Evolutionary conservation across 1,140 invertebrate genomes (phyloP), one percentile per base, ranked within the genome.

Genomic region (Cheumatopsyche charites): DNA sequence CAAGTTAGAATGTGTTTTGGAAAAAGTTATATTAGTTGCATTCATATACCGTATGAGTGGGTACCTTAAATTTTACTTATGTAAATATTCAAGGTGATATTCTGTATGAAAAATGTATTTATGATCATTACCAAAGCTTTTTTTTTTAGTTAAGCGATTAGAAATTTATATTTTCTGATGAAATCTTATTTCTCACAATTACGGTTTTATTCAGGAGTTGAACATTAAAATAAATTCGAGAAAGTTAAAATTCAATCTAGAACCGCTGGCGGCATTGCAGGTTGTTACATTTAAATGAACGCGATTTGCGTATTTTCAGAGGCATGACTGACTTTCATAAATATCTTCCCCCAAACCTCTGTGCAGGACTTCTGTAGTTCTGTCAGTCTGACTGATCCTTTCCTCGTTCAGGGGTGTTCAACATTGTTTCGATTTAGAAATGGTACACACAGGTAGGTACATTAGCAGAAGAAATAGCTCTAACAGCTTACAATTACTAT

Each of bases 241-340:
- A 36, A 58, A 43, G 17, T 68, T 68, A 68, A 68, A 68, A 68
- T 68, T 68, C 45, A 68, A 68, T 68, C 47, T 61, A 52, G 62
- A 45, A 41, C 70, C 58, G 73, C 65, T 67, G 62, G 68, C 21
- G 47, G 61, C 61, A 70, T 72, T 21, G 67, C 70, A 62, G 43
- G 73, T 72, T 75, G 70, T 62, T 66, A 75, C 73, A 72, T 75
- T 72, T 49, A 75, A 72, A 75, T 72, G 73, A 75, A 72, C 65
- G 70, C 73, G 73, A 75, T 75, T 75, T 75, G 61, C 73, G 70
- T 72, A 75, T 75, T 72, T 75, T 72, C 70, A 69, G 66, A 49
- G 45, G 73, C 47, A 58, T 65, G 66, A 63, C 73, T 69, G 70
- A 72, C 70, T 75, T 70, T 72, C 73, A 72, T 75, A 72, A 72